These are phyloP conservation scores for Andricus quercusramuli DNA, from an alignment of 2,888 invertebrate species.

Conservation along the genomic window DNA sequence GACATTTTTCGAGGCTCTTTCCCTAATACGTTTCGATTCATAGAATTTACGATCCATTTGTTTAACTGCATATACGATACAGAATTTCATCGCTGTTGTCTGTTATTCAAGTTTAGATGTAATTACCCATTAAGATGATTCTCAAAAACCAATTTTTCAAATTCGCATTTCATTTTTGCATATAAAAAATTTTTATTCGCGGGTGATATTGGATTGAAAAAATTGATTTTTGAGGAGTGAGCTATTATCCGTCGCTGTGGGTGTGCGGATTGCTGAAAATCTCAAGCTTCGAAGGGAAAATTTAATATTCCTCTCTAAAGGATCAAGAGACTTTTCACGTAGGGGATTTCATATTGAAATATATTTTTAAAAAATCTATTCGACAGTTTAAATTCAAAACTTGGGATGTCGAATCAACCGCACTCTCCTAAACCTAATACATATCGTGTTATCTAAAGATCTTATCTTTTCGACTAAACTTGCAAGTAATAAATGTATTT, in stretches of 20 bases:
- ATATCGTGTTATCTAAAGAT: slow-evolving; percentile 22
- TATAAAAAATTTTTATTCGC: neutral
- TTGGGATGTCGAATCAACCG: slow-evolving; percentile 2
- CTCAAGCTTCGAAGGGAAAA: slow-evolving; percentile 2
- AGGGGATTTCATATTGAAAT: slow-evolving; percentile 6
- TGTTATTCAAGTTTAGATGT: slow-evolving; percentile 32
- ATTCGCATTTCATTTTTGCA: neutral
- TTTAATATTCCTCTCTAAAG: slow-evolving; percentile 12
- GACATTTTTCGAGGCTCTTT: slow-evolving; percentile 48
- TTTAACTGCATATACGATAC: slow-evolving; percentile 72
- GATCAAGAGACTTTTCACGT: slow-evolving; percentile 10
- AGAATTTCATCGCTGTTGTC: slow-evolving; percentile 58
- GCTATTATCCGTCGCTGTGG: slow-evolving; percentile 23
- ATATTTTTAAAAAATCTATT: neutral
- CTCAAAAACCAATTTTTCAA: slow-evolving; percentile 27
- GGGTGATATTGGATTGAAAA: slow-evolving; percentile 9
- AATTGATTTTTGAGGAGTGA: slow-evolving; percentile 30
- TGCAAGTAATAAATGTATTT: slow-evolving; percentile 22
- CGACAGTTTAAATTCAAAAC: neutral
- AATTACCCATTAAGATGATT: slow-evolving; percentile 14
- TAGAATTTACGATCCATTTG: slow-evolving; percentile 58
- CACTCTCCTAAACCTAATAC: slow-evolving; percentile 4
- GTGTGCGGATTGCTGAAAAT: slow-evolving; percentile 28
- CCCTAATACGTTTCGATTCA: slow-evolving; percentile 58
- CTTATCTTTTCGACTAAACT: slow-evolving; percentile 27